Percentiles rank a stretch among this genome's conserved stretches.
phyloP scores from a whole-genome alignment of 2,113 vertebrate genomes.

The Onychorhynchus coronatus region DNA sequence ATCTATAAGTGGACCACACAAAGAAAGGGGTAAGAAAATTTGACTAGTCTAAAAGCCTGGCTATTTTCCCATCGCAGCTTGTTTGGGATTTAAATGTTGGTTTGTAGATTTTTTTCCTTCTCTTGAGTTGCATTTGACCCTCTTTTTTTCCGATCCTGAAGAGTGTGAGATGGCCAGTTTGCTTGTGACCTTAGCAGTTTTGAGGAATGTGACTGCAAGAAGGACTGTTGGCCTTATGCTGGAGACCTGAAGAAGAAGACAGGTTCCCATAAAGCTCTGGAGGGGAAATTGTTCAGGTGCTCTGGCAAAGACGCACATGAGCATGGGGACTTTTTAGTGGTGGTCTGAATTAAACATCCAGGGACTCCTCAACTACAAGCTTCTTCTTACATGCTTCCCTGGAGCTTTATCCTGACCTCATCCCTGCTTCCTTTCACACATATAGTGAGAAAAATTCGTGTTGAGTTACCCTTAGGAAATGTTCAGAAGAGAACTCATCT shows the following conservation, averaged over 20 bases:
- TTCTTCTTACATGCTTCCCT: not conserved
- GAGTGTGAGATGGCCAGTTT: rapidly evolving
- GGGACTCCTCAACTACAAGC: not conserved
- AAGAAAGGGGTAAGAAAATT: not conserved
- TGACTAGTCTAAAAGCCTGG: not conserved
- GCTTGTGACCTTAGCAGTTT: not conserved
- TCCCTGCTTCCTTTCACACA: not conserved
- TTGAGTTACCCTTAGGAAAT: not conserved
- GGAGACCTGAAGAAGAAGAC: not conserved
- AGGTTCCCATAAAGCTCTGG: rapidly evolving
- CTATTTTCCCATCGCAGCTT: not conserved
- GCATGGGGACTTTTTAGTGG: not conserved
- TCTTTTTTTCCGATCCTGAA: not conserved
- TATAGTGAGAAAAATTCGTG: not conserved
- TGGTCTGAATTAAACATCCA: not conserved
- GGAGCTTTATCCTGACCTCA: not conserved
- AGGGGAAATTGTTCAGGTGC: not conserved
- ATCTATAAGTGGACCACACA: not conserved
- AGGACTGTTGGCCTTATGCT: not conserved
- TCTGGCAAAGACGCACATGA: not conserved
- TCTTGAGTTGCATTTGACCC: not conserved
- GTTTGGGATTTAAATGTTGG: not conserved
- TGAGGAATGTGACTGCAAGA: not conserved
- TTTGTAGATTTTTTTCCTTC: not conserved
- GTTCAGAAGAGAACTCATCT: not conserved